These are phyloP conservation scores for Clistopyga incitator DNA, from an alignment of 2,888 invertebrate genomes.

Conservation along the genomic window DNA sequence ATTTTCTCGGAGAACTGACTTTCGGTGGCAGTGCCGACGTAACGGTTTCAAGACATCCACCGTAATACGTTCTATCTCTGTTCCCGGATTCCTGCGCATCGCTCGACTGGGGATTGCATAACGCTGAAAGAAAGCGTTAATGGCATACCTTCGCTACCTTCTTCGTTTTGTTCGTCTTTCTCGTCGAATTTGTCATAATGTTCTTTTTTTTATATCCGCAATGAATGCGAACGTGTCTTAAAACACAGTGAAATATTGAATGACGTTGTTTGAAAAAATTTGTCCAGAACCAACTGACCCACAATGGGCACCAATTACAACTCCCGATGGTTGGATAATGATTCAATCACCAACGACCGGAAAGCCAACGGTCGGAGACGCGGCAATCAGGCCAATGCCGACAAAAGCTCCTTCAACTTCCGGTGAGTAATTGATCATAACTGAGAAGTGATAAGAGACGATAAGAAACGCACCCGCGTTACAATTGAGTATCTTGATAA, in stretches of 20 bases:
- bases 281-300: constrained; percentile 83
- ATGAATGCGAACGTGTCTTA: neutral
- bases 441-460: neutral
- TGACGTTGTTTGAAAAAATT: neutral
- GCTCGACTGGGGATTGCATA: constrained; percentile 9
- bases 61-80: constrained; percentile 70
- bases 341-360: constrained; percentile 82
- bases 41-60: constrained; percentile 77
- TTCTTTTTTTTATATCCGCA: neutral
- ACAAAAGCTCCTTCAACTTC: constrained; percentile 73
- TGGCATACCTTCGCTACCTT: neutral
- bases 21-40: constrained; percentile 68
- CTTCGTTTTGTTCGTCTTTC: neutral
- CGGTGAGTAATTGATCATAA: constrained; percentile 36
- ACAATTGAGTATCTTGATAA: neutral
- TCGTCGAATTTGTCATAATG: neutral
- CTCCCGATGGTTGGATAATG: constrained; percentile 89
- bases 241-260: neutral
- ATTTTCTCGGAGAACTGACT: constrained; percentile 7
- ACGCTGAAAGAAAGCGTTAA: constrained; percentile 3
- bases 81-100: neutral
- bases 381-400: constrained; percentile 72
- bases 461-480: constrained; percentile 2
- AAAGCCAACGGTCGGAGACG: constrained; percentile 72
- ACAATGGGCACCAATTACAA: constrained; percentile 88